Conservation (phyloP, 2,888 invertebrate species). For the Acleris laterana region DNA sequence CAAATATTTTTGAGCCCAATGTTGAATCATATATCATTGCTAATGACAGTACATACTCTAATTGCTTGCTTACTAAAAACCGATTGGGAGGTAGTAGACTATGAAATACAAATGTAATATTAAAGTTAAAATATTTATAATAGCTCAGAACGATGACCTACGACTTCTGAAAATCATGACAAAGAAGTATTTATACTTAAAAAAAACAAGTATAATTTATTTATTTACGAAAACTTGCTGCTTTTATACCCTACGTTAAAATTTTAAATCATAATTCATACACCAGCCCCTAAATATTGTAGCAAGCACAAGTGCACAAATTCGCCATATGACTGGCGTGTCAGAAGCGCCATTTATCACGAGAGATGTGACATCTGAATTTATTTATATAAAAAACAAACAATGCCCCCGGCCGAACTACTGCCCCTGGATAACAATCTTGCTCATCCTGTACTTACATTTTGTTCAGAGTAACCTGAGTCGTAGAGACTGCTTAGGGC, state of each 20-base stretch:
- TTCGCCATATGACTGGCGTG: constrained; percentile 80
- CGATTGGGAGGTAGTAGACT: too few species aligned
- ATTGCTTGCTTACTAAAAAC: too few species aligned
- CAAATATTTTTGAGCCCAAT: too few species aligned
- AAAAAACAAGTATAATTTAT: too few species aligned
- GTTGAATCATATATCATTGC: too few species aligned
- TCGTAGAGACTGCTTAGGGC: neutral
- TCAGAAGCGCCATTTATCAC: constrained; percentile 78
- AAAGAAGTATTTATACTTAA: too few species aligned
- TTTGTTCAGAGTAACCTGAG: constrained; percentile 50
- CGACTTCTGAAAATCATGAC: too few species aligned
- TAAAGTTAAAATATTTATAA: too few species aligned
- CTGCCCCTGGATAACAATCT: constrained; percentile 68
- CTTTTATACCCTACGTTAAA: neutral
- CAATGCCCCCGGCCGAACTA: constrained; percentile 67
- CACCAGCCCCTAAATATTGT: constrained; percentile 52
- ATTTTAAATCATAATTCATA: constrained; percentile 48
- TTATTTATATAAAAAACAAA: constrained; percentile 81
- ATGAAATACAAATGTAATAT: too few species aligned
- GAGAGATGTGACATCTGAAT: constrained; percentile 81
- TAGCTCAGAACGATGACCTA: too few species aligned
- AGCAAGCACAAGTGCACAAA: constrained; percentile 71
- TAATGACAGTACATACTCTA: too few species aligned
- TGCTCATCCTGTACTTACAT: constrained; percentile 56
- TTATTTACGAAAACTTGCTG: neutral